These are phyloP conservation scores for Onychostoma macrolepis DNA, from an alignment of 2,113 vertebrate species.

Conservation along the genomic window DNA sequence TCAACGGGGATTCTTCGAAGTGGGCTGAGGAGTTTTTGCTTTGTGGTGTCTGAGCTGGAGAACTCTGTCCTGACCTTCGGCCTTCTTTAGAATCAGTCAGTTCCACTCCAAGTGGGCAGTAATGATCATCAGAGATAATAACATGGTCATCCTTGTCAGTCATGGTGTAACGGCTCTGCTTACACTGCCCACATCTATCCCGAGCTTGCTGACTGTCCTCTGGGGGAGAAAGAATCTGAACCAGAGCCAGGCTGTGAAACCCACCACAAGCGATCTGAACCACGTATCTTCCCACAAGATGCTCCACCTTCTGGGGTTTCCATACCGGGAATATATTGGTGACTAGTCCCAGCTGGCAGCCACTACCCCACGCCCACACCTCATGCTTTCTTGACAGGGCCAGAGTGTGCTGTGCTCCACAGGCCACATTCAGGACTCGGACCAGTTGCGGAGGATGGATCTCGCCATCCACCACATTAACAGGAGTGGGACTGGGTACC, in stretches of 20 bases:
- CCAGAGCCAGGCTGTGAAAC: slow-evolving; percentile 92
- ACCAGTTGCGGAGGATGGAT: slow-evolving; percentile 78
- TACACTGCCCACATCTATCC: slow-evolving; percentile 84
- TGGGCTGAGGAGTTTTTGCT: not conserved
- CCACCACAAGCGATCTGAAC: slow-evolving; percentile 92
- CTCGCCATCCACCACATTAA: slow-evolving; percentile 87
- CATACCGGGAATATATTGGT: slow-evolving; percentile 88
- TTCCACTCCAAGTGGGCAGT: slow-evolving; percentile 91
- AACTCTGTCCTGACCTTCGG: slow-evolving; percentile 35
- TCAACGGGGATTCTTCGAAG: not conserved
- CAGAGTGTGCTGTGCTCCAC: slow-evolving; percentile 92
- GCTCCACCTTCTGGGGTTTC: slow-evolving; percentile 91
- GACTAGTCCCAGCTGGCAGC: slow-evolving; percentile 92
- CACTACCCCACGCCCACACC: slow-evolving; percentile 97
- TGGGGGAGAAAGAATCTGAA: slow-evolving; percentile 79
- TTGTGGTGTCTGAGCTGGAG: slow-evolving; percentile 15
- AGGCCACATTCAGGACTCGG: slow-evolving; percentile 84
- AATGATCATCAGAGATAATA: slow-evolving; percentile 88
- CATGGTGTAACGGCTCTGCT: slow-evolving; percentile 84
- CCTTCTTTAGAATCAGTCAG: slow-evolving; percentile 76
- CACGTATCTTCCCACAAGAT: slow-evolving; percentile 89
- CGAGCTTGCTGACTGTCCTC: slow-evolving; percentile 77
- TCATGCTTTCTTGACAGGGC: slow-evolving; percentile 88
- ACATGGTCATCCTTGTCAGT: slow-evolving; percentile 85
- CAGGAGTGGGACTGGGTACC: slow-evolving; percentile 79